Conservation (phyloP, 2,797 vertebrate genomes). For the Philypnodon macrostomus region DNA sequence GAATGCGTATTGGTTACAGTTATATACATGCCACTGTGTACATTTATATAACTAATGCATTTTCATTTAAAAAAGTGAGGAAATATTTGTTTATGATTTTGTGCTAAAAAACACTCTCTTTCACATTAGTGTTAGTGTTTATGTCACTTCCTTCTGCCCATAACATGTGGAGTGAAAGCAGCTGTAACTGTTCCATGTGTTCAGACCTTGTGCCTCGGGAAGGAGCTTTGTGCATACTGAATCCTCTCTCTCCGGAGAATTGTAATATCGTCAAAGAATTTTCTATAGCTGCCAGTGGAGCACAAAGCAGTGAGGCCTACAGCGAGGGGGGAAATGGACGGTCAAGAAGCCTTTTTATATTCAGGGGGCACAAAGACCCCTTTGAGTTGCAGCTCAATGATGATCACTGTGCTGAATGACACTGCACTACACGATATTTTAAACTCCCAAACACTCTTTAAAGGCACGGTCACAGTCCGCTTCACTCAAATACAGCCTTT, state of each 20-base stretch:
- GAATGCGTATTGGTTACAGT: too few relatives aligned
- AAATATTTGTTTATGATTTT: too few relatives aligned
- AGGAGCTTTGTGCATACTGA: constrained; percentile 41
- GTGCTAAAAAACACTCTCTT: too few relatives aligned
- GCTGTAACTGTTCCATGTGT: background rate
- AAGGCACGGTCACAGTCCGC: constrained; percentile 40
- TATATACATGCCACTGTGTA: too few relatives aligned
- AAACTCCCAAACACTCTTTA: constrained; percentile 56
- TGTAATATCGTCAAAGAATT: constrained; percentile 35
- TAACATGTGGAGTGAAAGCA: too few relatives aligned
- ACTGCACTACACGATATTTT: constrained; percentile 47
- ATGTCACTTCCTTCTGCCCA: too few relatives aligned
- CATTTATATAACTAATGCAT: too few relatives aligned
- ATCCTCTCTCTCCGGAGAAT: constrained; percentile 33
- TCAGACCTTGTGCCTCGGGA: constrained; percentile 5
- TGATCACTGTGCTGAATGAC: constrained; percentile 51
- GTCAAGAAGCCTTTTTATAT: constrained; percentile 52
- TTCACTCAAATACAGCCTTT: constrained; percentile 48
- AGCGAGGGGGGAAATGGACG: constrained; percentile 40
- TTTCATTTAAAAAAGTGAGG: too few relatives aligned
- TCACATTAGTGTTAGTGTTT: too few relatives aligned
- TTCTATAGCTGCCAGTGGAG: constrained; percentile 41
- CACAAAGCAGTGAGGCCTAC: constrained; percentile 58
- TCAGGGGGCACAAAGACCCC: constrained; percentile 60
- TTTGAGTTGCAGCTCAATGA: constrained; percentile 59